These are phyloP conservation scores for Hydractinia echinata DNA, from an alignment of 30 jellyfish, hydroid and myxozoan genomes.

Conservation along the genomic window DNA sequence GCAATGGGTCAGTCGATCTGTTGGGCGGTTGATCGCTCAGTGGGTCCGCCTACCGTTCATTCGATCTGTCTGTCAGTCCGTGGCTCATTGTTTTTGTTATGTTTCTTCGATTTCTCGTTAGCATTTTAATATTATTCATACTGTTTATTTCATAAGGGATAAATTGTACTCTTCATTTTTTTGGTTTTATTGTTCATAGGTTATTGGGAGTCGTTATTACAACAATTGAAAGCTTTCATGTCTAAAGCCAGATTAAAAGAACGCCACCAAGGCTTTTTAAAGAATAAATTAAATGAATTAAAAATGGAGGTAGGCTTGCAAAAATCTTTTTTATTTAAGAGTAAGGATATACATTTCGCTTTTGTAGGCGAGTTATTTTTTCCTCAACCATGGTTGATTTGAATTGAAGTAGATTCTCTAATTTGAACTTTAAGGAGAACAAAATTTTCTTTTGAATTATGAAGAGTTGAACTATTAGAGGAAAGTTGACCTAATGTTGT, in stretches of 20 bases:
- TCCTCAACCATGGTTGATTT: not conserved
- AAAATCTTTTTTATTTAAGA: not conserved
- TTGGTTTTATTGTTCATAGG: conserved; percentile 35
- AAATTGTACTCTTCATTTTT: not conserved
- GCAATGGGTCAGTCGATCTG: not conserved
- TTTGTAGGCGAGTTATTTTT: not conserved
- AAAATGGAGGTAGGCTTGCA: conserved; percentile 51
- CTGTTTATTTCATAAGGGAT: too few species aligned
- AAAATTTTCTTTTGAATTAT: too few species aligned
- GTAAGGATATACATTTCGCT: not conserved
- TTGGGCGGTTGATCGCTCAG: too few species aligned
- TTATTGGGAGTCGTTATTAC: conserved; percentile 93
- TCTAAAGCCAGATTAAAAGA: conserved; percentile 90
- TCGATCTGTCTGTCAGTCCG: too few species aligned
- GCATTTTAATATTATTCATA: too few species aligned
- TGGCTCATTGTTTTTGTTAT: too few species aligned
- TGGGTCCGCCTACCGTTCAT: too few species aligned
- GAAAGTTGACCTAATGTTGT: too few species aligned
- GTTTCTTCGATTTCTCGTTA: too few species aligned
- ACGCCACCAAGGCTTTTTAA: conserved; percentile 67
- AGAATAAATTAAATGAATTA: conserved; percentile 63
- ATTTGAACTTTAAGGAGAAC: too few species aligned
- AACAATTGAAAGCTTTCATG: conserved; percentile 70
- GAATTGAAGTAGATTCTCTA: too few species aligned
- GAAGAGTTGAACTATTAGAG: too few species aligned